These are phyloP conservation scores for Temnothorax ravouxi DNA, from an alignment of 2,888 invertebrate genomes.

Conservation along the genomic window DNA sequence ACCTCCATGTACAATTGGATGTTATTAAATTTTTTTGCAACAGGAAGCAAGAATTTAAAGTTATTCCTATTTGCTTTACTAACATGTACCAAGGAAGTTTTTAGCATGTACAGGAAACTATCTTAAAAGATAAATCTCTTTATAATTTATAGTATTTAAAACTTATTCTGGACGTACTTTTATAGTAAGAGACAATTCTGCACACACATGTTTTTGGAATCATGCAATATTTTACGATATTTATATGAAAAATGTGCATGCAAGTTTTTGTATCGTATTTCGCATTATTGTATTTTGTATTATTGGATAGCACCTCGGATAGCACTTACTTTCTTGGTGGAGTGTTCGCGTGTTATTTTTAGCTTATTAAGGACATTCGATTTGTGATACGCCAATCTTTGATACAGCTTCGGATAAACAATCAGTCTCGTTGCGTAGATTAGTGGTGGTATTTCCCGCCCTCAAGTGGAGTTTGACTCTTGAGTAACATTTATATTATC, in stretches of 20 bases:
- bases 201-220: neutral
- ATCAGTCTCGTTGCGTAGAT: constrained; percentile 52
- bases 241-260: neutral
- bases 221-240: neutral
- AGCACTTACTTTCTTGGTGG: neutral
- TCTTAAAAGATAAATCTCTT: neutral
- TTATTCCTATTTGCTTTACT: neutral
- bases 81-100: neutral
- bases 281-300: neutral
- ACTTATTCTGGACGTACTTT: neutral
- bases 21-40: neutral
- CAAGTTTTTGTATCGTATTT: neutral
- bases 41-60: neutral
- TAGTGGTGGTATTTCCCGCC: constrained; percentile 65
- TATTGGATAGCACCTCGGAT: neutral
- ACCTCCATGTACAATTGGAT: neutral
- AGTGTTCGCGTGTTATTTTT: neutral
- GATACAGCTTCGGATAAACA: neutral
- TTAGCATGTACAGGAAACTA: neutral
- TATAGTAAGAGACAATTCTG: neutral
- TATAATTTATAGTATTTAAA: neutral
- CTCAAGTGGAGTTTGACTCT: constrained; percentile 72
- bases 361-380: neutral
- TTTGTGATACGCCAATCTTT: neutral
- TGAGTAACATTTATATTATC: constrained; percentile 75